Percentiles rank a stretch among this genome's conserved stretches.
phyloP scores from a whole-genome alignment of 1,140 invertebrate genomes.

The Ips typographus region DNA sequence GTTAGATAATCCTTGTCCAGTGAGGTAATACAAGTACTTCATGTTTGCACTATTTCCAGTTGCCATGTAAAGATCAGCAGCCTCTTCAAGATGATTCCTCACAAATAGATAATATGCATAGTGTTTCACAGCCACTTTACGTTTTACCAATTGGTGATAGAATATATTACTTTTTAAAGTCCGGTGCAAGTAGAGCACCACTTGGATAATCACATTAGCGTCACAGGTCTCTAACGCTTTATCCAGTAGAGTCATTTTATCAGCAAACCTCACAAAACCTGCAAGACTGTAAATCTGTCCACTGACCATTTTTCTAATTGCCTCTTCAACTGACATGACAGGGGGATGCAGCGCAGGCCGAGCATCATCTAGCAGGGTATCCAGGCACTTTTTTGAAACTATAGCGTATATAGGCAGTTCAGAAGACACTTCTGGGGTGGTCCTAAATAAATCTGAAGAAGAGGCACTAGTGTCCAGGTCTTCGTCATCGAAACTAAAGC shows the following conservation, averaged over 20 bases:
- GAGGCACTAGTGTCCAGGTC: constrained; percentile 24
- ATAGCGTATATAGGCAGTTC: constrained; percentile 43
- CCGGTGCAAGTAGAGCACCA: constrained; percentile 38
- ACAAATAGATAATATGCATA: constrained; percentile 44
- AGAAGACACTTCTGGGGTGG: constrained; percentile 29
- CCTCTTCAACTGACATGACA: constrained; percentile 38
- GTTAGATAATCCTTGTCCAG: constrained; percentile 31
- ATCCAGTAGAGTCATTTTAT: constrained; percentile 44
- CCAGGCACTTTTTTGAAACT: constrained; percentile 44
- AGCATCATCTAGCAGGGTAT: constrained; percentile 43
- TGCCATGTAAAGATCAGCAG: constrained; percentile 42
- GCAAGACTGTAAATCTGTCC: constrained; percentile 39
- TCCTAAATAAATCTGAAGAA: constrained; percentile 23
- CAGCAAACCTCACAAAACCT: constrained; percentile 38
- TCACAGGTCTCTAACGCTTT: constrained; percentile 42
- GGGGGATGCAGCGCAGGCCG: constrained; percentile 27
- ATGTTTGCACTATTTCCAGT: constrained; percentile 39
- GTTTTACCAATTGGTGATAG: constrained; percentile 40
- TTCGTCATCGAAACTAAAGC: constrained; percentile 49
- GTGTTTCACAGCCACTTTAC: constrained; percentile 42
- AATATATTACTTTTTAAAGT: constrained; percentile 42
- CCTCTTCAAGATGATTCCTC: constrained; percentile 38
- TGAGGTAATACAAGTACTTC: constrained; percentile 43
- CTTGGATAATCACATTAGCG: constrained; percentile 43
- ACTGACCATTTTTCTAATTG: constrained; percentile 43